Evolutionary conservation across 1,140 invertebrate genomes (phyloP).

Genomic region (Heliconius hermathena): DNA sequence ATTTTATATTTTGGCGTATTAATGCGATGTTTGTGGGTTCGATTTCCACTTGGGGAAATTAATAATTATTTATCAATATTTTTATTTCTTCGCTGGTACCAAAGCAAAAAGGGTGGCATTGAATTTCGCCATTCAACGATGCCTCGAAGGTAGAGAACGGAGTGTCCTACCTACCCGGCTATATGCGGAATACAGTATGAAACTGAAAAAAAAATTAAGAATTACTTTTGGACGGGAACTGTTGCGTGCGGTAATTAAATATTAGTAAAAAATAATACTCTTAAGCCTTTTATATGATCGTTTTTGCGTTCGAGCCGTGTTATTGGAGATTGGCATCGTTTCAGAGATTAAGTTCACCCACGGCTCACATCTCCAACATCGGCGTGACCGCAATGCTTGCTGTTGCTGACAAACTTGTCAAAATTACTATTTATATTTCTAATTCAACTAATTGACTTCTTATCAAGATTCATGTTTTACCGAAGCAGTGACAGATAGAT

Average conservation of each 20-base stretch:
- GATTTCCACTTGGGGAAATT: too few relatives aligned
- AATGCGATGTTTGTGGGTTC: too few relatives aligned
- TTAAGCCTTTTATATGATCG: slow-evolving; percentile 17
- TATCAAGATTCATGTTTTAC: slow-evolving; percentile 42
- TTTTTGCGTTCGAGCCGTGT: neutral
- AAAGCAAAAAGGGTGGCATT: too few relatives aligned
- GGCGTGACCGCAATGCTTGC: slow-evolving; percentile 56
- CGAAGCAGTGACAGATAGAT: slow-evolving; percentile 23
- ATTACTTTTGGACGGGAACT: neutral
- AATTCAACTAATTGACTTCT: slow-evolving; percentile 47
- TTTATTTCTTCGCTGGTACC: too few relatives aligned
- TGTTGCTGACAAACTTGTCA: slow-evolving; percentile 55
- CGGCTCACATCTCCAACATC: slow-evolving; percentile 30
- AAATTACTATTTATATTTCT: slow-evolving; percentile 52
- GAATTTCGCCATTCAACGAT: too few relatives aligned
- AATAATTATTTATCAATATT: too few relatives aligned
- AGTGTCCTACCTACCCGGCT: too few relatives aligned
- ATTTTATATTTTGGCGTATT: too few relatives aligned
- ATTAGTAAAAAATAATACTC: slow-evolving; percentile 8
- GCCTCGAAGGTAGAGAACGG: too few relatives aligned
- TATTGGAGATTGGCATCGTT: slow-evolving; percentile 45
- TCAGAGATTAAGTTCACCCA: slow-evolving; percentile 56
- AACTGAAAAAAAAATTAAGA: too few relatives aligned
- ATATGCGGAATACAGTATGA: too few relatives aligned
- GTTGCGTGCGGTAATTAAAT: neutral